phyloP scores from a whole-genome alignment of 2,113 vertebrate species.

The Forbesichthys agassizii region DNA sequence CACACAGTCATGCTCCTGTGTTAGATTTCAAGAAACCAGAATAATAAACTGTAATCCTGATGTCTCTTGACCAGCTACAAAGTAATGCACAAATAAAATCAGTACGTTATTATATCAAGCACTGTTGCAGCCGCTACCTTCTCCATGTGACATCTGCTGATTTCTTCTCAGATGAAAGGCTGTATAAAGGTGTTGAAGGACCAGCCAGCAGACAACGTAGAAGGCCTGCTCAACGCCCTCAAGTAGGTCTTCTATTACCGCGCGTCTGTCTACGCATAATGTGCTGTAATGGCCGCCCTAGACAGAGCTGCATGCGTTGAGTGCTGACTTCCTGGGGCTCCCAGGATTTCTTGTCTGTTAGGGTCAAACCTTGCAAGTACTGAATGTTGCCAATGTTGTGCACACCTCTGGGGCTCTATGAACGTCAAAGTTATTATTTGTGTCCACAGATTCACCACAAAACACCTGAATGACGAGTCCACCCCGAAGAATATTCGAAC shows the following conservation, averaged over 20 bases:
- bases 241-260: conserved; percentile 79
- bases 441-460: conserved; percentile 91
- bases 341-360: too few relatives aligned
- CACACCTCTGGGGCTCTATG: neutral
- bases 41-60: too few relatives aligned
- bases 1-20: neutral
- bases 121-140: neutral
- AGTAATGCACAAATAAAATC: too few relatives aligned
- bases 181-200: conserved; percentile 99
- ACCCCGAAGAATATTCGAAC: conserved; percentile 97
- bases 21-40: too few relatives aligned
- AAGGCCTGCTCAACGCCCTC: conserved; percentile 97
- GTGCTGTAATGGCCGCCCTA: too few relatives aligned
- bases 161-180: conserved; percentile 91
- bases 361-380: neutral
- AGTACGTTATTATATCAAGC: too few relatives aligned
- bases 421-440: neutral
- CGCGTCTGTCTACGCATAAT: neutral
- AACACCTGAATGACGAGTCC: conserved; percentile 98
- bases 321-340: too few relatives aligned
- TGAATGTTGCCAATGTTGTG: neutral
- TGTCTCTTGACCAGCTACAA: too few relatives aligned
- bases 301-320: too few relatives aligned
- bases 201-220: conserved; percentile 95
- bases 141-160: neutral